Base-by-base conservation (phyloP, 2,888 invertebrate species). In the Achlya flavicornis region DNA sequence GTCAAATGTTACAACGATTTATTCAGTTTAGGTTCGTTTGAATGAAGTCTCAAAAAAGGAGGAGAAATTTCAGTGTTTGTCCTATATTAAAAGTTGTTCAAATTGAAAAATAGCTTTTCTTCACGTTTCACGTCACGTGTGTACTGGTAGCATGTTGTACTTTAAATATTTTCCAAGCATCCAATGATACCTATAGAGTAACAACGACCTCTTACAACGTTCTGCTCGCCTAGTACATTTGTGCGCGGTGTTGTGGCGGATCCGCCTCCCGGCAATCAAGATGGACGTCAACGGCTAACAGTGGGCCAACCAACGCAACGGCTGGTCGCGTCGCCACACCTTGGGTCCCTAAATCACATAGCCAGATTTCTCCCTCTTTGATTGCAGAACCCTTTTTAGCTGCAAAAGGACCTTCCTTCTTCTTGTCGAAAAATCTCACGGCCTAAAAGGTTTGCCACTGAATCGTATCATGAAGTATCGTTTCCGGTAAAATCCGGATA, bases 221-320 rank as follows among this genome's bases (percentile, higher is more conserved):
- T 76, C 70, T 90, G 86, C 14, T 66, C 35, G 64, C 89, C 88
- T 89, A 76, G 88, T 90, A 85, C 69, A 64, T 64, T 75, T 74
- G 84, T 83, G 83, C 80, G 80, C 81, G 78, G 69, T 80, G 78
- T 79, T 79, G 81, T 77, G 80, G 83, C 80, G 86, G 88, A 81
- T 86, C 86, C 86, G 85, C 86, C 83, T 87, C 79, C 78, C 77
- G 73, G 74, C 78, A 64, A 72, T 68, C 77, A 78, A 79, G 68
- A 78, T 78, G 78, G 80, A 76, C 72, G 81, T 74, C 74, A 64
- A 67, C 70, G 66, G 62, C 65, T 32, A 59, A 63, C 63, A 66
- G 71, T 61, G 65, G 63, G 61, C 63, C 64, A 60, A 35, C 16
- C 59, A 35, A 41, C 38, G 41, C 38, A 33, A 16, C 59, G 59